Conservation (phyloP, 2,888 invertebrate genomes). For the Lepeophtheirus nordmannii region DNA sequence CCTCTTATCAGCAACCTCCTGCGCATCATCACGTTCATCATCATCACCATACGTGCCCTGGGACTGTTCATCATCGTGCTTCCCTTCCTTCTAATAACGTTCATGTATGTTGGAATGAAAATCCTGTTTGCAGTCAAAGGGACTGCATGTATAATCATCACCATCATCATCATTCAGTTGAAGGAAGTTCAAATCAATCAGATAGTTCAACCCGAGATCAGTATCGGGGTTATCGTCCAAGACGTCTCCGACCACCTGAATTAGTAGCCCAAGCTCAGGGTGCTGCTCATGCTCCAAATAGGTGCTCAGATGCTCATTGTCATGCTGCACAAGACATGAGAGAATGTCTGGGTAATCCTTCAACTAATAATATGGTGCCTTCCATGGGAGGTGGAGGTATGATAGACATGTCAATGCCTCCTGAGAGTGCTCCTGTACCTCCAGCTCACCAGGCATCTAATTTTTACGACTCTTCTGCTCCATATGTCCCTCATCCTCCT, state of each 20-base stretch:
- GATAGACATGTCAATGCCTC: not conserved
- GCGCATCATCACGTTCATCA: slow-evolving; percentile 7
- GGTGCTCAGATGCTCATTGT: slow-evolving; percentile 18
- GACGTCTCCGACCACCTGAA: slow-evolving; percentile 13
- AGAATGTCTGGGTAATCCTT: not conserved
- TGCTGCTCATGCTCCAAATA: not conserved
- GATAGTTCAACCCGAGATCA: not conserved
- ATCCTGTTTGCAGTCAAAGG: too few relatives aligned
- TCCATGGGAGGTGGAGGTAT: not conserved
- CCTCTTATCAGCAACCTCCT: not conserved
- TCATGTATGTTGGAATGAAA: too few relatives aligned
- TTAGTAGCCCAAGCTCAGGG: slow-evolving; percentile 1
- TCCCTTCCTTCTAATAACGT: not conserved
- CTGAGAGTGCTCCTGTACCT: not conserved
- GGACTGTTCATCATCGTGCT: not conserved
- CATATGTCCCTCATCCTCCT: not conserved
- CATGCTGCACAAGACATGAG: slow-evolving; percentile 3
- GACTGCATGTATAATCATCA: too few relatives aligned
- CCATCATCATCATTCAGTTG: not conserved
- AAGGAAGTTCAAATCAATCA: not conserved
- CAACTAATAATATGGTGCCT: not conserved
- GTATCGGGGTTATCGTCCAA: slow-evolving; percentile 3
- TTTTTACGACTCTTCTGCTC: not conserved
- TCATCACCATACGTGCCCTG: slow-evolving; percentile 11
- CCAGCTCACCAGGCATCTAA: slow-evolving; percentile 11